Percentiles rank a stretch among this genome's conserved stretches.
Conservation (phyloP, 2,113 vertebrate genomes). For the Scortum barcoo region DNA sequence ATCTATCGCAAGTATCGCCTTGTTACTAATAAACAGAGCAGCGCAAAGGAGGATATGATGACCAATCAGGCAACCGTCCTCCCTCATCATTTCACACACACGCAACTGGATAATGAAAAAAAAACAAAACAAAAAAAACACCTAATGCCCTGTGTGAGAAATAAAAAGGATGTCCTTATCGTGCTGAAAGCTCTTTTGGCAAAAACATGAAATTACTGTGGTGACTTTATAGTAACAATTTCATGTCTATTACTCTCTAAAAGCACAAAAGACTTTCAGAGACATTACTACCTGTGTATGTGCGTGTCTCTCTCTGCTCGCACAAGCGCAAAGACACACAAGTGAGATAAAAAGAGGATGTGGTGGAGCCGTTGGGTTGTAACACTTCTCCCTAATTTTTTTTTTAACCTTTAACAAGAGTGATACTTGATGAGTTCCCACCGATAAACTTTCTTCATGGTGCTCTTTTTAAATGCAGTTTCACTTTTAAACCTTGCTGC, state of each 20-base stretch:
- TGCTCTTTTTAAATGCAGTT: constrained; percentile 11
- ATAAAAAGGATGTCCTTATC: constrained; percentile 22
- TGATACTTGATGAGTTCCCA: constrained; percentile 35
- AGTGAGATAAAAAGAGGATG: constrained; percentile 68
- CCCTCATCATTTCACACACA: too few relatives aligned
- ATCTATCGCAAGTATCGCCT: background rate
- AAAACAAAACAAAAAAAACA: too few relatives aligned
- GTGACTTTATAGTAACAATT: background rate
- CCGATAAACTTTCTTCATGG: constrained; percentile 39
- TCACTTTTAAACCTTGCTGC: constrained; percentile 9
- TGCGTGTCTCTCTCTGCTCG: background rate
- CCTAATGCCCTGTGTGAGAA: background rate
- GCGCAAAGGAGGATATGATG: constrained; percentile 46
- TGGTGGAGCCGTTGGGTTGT: constrained; percentile 36
- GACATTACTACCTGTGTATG: background rate
- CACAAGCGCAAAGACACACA: background rate
- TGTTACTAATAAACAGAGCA: constrained; percentile 28
- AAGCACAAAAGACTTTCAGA: constrained; percentile 5
- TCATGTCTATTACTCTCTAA: constrained; percentile 2
- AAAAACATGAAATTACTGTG: constrained; percentile 4
- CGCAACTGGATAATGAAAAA: too few relatives aligned
- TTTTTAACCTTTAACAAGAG: constrained; percentile 47
- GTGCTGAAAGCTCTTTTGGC: constrained; percentile 26
- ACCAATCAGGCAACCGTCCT: background rate
- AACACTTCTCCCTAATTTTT: constrained; percentile 43